Conservation (phyloP, 2,888 invertebrate species). For the Nezara viridula region DNA sequence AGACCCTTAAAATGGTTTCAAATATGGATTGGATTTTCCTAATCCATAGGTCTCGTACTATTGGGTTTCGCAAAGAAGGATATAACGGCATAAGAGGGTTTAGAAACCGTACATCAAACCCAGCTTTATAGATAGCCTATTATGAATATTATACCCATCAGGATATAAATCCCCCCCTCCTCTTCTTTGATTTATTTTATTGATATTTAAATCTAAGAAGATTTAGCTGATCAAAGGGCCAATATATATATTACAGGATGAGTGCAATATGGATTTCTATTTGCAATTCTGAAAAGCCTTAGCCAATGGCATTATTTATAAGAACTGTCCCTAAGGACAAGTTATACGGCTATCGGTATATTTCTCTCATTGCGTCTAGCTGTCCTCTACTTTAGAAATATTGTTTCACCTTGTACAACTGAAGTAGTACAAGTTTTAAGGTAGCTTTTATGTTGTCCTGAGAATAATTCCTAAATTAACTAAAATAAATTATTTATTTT, state of each 20-base stretch:
- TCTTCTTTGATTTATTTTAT: slow-evolving; percentile 14
- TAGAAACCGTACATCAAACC: neutral
- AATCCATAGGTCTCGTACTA: neutral
- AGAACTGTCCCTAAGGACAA: neutral
- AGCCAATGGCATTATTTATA: slow-evolving; percentile 30
- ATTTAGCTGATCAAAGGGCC: slow-evolving; percentile 19
- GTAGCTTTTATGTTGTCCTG: too few species aligned
- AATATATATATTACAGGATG: slow-evolving; percentile 12
- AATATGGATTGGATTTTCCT: neutral
- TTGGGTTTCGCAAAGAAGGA: neutral
- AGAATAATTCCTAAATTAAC: too few species aligned
- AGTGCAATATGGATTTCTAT: slow-evolving; percentile 34
- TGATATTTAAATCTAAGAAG: slow-evolving; percentile 35
- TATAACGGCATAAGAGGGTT: neutral
- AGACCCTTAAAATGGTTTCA: too few species aligned
- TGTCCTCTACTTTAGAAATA: neutral
- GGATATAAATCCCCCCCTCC: neutral
- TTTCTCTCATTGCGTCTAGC: neutral
- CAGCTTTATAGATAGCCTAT: neutral
- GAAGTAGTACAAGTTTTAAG: neutral
- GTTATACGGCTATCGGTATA: neutral
- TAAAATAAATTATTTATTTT: too few species aligned
- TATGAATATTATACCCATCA: slow-evolving; percentile 27
- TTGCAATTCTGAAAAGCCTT: neutral
- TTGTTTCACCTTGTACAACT: neutral